Evolutionary conservation across 2,888 invertebrate species (phyloP), one percentile per base, ranked within the genome.

Genomic region (Teleogryllus oceanicus): DNA sequence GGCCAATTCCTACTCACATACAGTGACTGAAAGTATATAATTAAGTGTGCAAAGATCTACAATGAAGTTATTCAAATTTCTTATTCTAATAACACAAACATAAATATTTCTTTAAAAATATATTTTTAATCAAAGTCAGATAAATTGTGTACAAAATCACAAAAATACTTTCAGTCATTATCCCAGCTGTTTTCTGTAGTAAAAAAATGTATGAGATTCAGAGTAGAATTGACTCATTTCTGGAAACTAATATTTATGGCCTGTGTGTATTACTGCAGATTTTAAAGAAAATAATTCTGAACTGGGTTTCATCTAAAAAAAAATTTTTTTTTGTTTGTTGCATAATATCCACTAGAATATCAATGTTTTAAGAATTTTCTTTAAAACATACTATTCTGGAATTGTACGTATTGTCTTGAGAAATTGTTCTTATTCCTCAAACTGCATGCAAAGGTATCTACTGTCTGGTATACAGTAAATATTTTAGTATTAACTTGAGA

Each of bases 101-200:
- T 37, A 37, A 37, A 37, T 37, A 37, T 37, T 37, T 37, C 37
- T 37, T 37, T 37, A 37, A 37, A 37, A 37, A 37, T 37, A 37
- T 37, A 37, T 37, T 37, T 37, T 37, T 37, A 37, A 37, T 37
- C 37, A 37, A 37, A 37, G 37, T 37, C 37, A 37, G 8, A 37
- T 37, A 37, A 62, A 62, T 13, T 18, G 3, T 62, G 62, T 13
- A 37, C 37, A 37, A 4, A 37, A 37, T 37, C 37, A 62, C 11
- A n/a, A 62, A 18, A 62, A 62, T 62, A 62, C 62, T 62, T 62
- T 62, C 62, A 62, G 62, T 62, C 62, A 62, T 62, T 37, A 37
- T 37, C 37, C 37, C 37, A 8, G 37, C 5, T 37, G 37, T 37
- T 37, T 37, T 37, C 62, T 62, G 62, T 13, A 62, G 16, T 62